Percentiles rank a stretch among this genome's conserved stretches.
Conservation (phyloP, 2,888 invertebrate species). For the Hemaris fuciformis region DNA sequence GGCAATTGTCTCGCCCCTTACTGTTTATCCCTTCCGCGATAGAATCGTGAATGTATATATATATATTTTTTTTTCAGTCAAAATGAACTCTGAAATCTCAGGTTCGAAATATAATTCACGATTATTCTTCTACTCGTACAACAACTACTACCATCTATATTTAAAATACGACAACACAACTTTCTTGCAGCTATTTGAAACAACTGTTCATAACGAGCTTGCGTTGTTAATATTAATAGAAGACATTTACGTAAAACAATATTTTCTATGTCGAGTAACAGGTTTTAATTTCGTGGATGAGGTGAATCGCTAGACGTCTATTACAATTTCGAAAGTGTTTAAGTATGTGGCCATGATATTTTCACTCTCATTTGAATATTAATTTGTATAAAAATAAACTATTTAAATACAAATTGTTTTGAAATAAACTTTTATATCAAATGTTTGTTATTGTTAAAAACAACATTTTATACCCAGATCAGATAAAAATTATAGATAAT, state of each 20-base stretch:
- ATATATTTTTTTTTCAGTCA: no score
- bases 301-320: conserved; percentile 15
- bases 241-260: conserved; percentile 12
- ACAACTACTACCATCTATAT: not conserved
- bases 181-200: not conserved
- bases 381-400: conserved; percentile 16
- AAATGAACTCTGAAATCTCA: no score
- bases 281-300: conserved; percentile 8
- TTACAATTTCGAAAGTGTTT: conserved; percentile 16
- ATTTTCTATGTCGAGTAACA: conserved; percentile 9
- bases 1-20: no score
- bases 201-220: not conserved
- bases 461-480: not conserved
- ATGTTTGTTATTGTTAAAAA: not conserved
- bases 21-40: no score
- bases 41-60: no score
- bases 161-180: not conserved
- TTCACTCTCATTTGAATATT: conserved; percentile 32
- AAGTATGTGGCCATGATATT: conserved; percentile 31
- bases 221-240: conserved; percentile 1
- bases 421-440: not conserved
- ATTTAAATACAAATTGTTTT: conserved; percentile 17
- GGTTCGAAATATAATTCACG: not conserved
- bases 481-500: not conserved
- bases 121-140: not conserved